Evolutionary conservation across 2,113 vertebrate species (phyloP), one percentile per base, ranked within the genome.

Genomic region (Mionectes macconnelli): DNA sequence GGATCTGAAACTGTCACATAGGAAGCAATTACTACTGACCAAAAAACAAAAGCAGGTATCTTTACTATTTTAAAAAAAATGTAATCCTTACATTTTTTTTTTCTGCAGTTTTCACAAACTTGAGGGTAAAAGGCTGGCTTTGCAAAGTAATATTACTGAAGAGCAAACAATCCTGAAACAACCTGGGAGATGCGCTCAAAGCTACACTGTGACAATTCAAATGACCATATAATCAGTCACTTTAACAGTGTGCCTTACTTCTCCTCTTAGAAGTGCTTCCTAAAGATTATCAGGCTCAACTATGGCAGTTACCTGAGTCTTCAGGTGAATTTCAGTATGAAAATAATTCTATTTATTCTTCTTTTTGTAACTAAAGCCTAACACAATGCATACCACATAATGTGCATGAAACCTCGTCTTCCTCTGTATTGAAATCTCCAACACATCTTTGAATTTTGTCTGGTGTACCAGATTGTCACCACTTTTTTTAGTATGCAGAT

Each of bases 391-490:
- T 14, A 28, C 9, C 10, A n/a, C 17, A 19, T 16, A 72, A 66
- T 2, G 23, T 42, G 10, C 13, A 81, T 0, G 0, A 50, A 62
- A 80, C 2, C 3, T 84, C 0, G 24, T 47, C 35, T 10, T 73
- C 21, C 20, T 57, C 64, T 87, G 53, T 35, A 81, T 45, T 81
- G 14, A 91, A 69, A 73, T 40, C 40, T 59, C 6, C 20, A 73
- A 39, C 22, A 57, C 10, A 50, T 16, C 14, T 12, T 56, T 21
- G 31, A 64, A 76, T 50, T 92, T 76, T 30, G 68, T 5, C 4
- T 37, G 25, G 13, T 70, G 25, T 9, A 87, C 31, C 45, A 62
- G 69, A 52, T 49, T 0, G 10, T 33, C 53, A 39, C 50, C 25
- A 27, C 12, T 25, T 25, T 35, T 91, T 64, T 53, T 39, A 39